Evolutionary conservation across 1,140 invertebrate species (phyloP).

Genomic region (Cheumatopsyche charites): DNA sequence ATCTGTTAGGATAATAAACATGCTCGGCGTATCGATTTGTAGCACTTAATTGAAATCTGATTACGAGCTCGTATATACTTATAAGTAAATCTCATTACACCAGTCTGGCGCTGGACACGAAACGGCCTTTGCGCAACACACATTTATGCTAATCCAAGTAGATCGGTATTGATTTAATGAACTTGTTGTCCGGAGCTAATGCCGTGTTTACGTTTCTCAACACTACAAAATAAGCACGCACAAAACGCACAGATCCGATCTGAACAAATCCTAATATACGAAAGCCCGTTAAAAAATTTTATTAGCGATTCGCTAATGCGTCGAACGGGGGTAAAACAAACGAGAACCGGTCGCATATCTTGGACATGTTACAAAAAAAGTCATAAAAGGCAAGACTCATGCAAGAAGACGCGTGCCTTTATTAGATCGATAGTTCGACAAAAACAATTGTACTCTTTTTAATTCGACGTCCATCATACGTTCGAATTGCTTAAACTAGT

Average conservation of each 20-base stretch:
- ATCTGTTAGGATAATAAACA: no score
- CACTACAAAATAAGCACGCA: no score
- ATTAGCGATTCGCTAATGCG: no score
- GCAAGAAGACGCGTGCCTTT: constrained; percentile 2
- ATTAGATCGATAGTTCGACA: not conserved
- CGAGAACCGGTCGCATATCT: not conserved
- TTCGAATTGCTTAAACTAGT: constrained; percentile 24
- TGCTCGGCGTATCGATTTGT: no score
- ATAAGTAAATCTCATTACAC: no score
- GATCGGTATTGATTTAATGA: constrained; percentile 19
- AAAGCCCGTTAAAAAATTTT: no score
- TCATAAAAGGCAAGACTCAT: not conserved
- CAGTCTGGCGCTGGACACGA: no score
- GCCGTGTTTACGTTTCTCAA: no score
- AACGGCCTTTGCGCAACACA: constrained; percentile 9
- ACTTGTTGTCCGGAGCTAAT: not conserved
- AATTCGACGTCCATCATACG: constrained; percentile 36
- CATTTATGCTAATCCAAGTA: constrained; percentile 14
- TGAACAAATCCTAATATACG: no score
- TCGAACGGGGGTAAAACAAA: not conserved
- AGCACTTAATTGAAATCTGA: no score
- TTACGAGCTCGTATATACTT: no score
- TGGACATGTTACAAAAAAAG: not conserved
- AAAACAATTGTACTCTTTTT: constrained; percentile 35
- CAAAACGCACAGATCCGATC: no score